Conservation (phyloP, 2,113 vertebrate genomes). For the human region GRCh38 chr1:73021501-73022000, state of each 20-base stretch:
- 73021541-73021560: too few relatives aligned
- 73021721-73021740: background rate
- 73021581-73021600: background rate
- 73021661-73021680: background rate
- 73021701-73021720: background rate
- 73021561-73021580: background rate
- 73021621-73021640: background rate
- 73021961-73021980: background rate
- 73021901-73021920: background rate
- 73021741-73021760: background rate
- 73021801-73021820: background rate
- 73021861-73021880: background rate
- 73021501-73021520: too few relatives aligned
- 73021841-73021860: background rate
- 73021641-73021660: background rate
- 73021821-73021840: background rate
- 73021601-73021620: background rate
- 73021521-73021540: too few relatives aligned
- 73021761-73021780: background rate
- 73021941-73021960: background rate
- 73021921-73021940: background rate
- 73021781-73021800: background rate
- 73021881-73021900: background rate
- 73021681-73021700: background rate
- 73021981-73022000: background rate